Percentiles rank a stretch among this genome's conserved stretches.
phyloP scores from a whole-genome alignment of 2,797 vertebrate genomes.

The Cyclopterus lumpus region DNA sequence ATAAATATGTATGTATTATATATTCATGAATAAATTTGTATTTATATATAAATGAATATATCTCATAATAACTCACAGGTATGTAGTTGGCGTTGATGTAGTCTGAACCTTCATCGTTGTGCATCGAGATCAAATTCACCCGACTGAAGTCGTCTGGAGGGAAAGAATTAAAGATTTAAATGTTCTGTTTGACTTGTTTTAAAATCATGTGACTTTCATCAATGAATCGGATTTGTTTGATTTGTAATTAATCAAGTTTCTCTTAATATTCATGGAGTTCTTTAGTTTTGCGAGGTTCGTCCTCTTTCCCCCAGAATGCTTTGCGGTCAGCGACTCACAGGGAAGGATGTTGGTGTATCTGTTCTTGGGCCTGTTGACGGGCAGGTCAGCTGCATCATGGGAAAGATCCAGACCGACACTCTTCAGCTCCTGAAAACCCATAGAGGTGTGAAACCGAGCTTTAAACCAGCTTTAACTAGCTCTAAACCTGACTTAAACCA shows the following conservation, averaged over 20 bases:
- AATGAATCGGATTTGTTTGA: no score
- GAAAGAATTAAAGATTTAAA: background rate
- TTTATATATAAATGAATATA: background rate
- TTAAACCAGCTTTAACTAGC: no score
- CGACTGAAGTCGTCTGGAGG: constrained; percentile 94
- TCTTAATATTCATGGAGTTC: background rate
- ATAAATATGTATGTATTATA: no score
- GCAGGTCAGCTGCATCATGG: constrained; percentile 94
- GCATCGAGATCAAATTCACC: constrained; percentile 91
- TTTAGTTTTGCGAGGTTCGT: background rate
- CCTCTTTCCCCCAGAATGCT: constrained; percentile 7
- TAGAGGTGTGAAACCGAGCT: background rate
- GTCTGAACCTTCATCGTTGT: constrained; percentile 93
- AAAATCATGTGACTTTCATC: background rate
- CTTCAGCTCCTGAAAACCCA: constrained; percentile 88
- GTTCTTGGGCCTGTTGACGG: constrained; percentile 95
- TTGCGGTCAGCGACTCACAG: constrained; percentile 83
- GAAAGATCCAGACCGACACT: constrained; percentile 92
- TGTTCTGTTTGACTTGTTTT: no score
- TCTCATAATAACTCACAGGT: constrained; percentile 85
- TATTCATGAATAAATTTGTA: background rate
- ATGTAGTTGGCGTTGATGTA: constrained; percentile 99
- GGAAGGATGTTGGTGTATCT: constrained; percentile 98
- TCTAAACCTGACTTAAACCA: no score
- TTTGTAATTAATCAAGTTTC: background rate